Base-by-base conservation (phyloP, 2,888 invertebrate species). In the Polymixis lichenea region DNA sequence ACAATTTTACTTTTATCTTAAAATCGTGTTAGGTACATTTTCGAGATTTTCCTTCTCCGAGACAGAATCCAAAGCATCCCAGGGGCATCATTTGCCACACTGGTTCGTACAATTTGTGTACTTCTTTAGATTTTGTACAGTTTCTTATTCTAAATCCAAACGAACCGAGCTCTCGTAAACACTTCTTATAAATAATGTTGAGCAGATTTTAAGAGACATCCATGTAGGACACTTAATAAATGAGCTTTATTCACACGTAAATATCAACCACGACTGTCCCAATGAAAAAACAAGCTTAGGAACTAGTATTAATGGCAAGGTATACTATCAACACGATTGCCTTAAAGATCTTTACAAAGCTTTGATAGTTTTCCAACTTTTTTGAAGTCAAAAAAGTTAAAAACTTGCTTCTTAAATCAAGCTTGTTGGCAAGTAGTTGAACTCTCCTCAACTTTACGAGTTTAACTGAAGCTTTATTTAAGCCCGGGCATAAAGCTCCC, bases 391-490 rank as follows among this genome's bases (percentile, higher is more conserved):
- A 49, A 64, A 58, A 78, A 17, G 69, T 58, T 55, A 11, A 49
- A 64, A 58, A 46, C 58, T 64, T 51, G 61, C 5, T 67, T 11
- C 38, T n/a, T 55, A 77, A 78, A 56, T 76, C 22, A 77, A 66
- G 61, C 67, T 65, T 60, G 19, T 67, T 43, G 25, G 17, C 51
- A 32, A 62, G 38, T 55, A 25, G 55, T 56, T 38, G 60, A 69
- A 61, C 66, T 61, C 32, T 17, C 51, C 25, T 15, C 22, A 61
- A 68, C 55, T 75, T 72, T 58, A 69, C 38, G 53, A 82, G 60
- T 82, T 76, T 49, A 68, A 72, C 71, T 75, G 55, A 49, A 62
- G 60, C 64, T 85, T 84, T 72, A 68, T 68, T 81, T 65, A 75
- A 71, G 60, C 17, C 22, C 38, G 17, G 13, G 22, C 43, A 67